Evolutionary conservation across 2,113 vertebrate species (phyloP).

Genomic region (Macquaria australasica): DNA sequence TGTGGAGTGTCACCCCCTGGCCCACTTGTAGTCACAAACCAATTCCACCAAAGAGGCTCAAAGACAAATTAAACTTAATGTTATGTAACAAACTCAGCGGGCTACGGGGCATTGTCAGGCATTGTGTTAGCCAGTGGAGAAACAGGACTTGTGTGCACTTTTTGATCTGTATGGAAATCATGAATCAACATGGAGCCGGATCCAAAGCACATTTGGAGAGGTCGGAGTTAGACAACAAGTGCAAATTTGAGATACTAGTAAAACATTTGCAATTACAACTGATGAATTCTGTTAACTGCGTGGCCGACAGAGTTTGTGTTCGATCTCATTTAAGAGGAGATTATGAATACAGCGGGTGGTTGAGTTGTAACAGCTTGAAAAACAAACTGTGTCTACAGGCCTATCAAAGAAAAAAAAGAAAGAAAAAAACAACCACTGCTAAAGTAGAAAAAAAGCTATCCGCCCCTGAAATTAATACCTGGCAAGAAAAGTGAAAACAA

Average conservation of each 20-base stretch:
- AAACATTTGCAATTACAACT: slow-evolving; percentile 60
- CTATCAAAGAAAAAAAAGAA: slow-evolving; percentile 40
- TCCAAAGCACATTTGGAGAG: slow-evolving; percentile 40
- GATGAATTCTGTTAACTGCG: slow-evolving; percentile 55
- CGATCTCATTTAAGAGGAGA: slow-evolving; percentile 62
- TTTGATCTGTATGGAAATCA: slow-evolving; percentile 71
- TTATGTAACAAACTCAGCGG: slow-evolving; percentile 69
- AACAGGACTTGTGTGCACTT: slow-evolving; percentile 38
- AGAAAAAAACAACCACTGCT: slow-evolving; percentile 40
- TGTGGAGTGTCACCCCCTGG: slow-evolving; percentile 56
- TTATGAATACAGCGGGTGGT: slow-evolving; percentile 67
- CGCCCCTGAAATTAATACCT: slow-evolving; percentile 63
- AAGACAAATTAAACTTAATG: slow-evolving; percentile 82
- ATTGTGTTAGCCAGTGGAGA: slow-evolving; percentile 38
- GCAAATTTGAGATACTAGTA: slow-evolving; percentile 38
- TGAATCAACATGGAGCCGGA: slow-evolving; percentile 50
- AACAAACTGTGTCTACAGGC: slow-evolving; percentile 62
- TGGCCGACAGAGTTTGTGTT: slow-evolving; percentile 49
- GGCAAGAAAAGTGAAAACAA: slow-evolving; percentile 29
- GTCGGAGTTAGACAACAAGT: slow-evolving; percentile 29
- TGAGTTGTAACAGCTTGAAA: slow-evolving; percentile 66
- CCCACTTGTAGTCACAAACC: slow-evolving; percentile 70
- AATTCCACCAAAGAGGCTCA: slow-evolving; percentile 77
- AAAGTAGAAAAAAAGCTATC: slow-evolving; percentile 59
- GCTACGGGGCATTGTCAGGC: slow-evolving; percentile 25